phyloP scores from a whole-genome alignment of 2,797 vertebrate species.

The Sternarchorhynchus goeldii region DNA sequence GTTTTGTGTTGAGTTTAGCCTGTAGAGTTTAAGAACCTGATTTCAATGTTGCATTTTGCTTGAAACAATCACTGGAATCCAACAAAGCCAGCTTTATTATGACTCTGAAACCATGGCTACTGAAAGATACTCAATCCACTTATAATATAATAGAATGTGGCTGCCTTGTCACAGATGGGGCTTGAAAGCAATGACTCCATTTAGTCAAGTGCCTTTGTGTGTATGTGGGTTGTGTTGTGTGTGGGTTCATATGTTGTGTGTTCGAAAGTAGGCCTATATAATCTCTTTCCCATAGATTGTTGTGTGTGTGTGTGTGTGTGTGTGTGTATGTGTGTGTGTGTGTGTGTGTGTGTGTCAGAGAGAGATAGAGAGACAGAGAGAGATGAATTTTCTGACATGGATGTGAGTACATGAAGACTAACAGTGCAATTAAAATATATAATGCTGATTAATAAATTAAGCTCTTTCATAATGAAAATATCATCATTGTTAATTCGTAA shows the following conservation, averaged over 20 bases:
- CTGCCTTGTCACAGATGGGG: constrained; percentile 44
- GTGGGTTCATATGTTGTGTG: constrained; percentile 39
- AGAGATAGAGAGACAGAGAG: too few species aligned
- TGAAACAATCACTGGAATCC: constrained; percentile 18
- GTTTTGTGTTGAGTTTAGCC: too few species aligned
- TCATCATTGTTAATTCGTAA: too few species aligned
- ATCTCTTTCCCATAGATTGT: not conserved
- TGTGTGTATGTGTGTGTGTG: too few species aligned
- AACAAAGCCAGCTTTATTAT: constrained; percentile 22
- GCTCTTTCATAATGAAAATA: too few species aligned
- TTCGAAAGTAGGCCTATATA: constrained; percentile 8
- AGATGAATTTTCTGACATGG: too few species aligned
- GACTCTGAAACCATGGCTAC: constrained; percentile 36
- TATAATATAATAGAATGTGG: constrained; percentile 22
- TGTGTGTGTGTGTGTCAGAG: too few species aligned
- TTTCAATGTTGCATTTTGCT: not conserved
- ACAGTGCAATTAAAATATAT: too few species aligned
- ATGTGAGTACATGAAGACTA: too few species aligned
- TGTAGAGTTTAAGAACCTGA: not conserved
- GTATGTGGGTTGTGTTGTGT: constrained; percentile 1
- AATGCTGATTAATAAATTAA: too few species aligned
- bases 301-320: constrained; percentile 1
- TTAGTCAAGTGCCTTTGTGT: constrained; percentile 37
- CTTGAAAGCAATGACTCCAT: constrained; percentile 33
- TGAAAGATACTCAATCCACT: constrained; percentile 7